Conservation (phyloP, 2,113 vertebrate genomes). For the Lethenteron camtschaticum region DNA sequence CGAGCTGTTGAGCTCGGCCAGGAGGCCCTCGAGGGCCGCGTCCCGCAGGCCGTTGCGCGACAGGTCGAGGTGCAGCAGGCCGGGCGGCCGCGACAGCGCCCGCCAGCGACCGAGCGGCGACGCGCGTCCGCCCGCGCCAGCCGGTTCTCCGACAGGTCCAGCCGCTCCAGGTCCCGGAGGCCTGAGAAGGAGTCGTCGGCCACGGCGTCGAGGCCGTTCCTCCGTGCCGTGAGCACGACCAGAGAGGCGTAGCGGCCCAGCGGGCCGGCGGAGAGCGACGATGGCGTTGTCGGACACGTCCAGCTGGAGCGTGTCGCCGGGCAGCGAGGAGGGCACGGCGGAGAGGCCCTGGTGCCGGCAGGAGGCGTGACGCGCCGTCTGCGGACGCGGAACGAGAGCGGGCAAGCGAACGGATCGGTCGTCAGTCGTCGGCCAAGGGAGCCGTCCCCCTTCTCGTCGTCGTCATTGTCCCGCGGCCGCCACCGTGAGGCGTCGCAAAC, state of each 20-base stretch:
- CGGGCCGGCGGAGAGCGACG: constrained; percentile 28
- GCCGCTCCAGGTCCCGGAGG: constrained; percentile 32
- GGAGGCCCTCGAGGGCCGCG: constrained; percentile 40
- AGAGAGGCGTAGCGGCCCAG: constrained; percentile 27
- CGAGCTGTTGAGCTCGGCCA: constrained; percentile 27
- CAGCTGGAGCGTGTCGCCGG: constrained; percentile 26
- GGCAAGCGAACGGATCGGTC: too few species aligned
- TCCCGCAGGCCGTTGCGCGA: constrained; percentile 59
- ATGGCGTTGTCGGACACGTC: constrained; percentile 57
- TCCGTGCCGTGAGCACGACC: constrained; percentile 38
- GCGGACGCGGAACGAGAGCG: neutral
- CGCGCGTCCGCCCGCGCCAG: constrained; percentile 22
- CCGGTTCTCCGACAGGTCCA: constrained; percentile 50
- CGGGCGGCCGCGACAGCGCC: constrained; percentile 32
- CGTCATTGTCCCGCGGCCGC: too few species aligned
- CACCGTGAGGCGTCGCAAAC: too few species aligned
- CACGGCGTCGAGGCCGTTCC: constrained; percentile 54
- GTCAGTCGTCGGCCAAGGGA: too few species aligned
- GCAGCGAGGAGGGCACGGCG: constrained; percentile 30
- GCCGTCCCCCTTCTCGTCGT: too few species aligned
- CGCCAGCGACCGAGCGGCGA: constrained; percentile 18
- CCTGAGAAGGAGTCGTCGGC: constrained; percentile 35
- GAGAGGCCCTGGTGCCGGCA: constrained; percentile 38
- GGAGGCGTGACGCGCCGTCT: constrained; percentile 19
- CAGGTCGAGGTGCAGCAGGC: constrained; percentile 41